Evolutionary conservation across 2,888 invertebrate genomes (phyloP).

Genomic region (Volucella zonaria): DNA sequence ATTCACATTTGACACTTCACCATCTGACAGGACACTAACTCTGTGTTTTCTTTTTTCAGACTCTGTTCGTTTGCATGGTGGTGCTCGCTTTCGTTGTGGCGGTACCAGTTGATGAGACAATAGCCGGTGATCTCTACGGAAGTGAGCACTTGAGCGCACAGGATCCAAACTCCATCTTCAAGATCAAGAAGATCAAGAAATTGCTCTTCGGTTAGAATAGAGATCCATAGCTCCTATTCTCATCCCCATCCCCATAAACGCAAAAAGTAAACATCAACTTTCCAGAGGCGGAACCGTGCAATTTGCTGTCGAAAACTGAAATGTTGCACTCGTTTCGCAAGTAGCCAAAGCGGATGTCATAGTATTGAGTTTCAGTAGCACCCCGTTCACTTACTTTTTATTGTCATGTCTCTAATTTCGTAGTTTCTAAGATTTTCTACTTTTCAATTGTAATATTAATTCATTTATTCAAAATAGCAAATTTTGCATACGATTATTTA

Average conservation of each 20-base stretch:
- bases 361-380: constrained; percentile 25
- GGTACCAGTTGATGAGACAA: constrained; percentile 52
- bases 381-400: neutral
- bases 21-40: neutral
- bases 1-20: neutral
- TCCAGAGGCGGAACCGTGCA: constrained; percentile 1
- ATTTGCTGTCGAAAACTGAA: neutral
- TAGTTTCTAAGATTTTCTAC: constrained; percentile 7
- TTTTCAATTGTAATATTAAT: constrained; percentile 39
- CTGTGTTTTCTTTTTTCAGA: constrained; percentile 30
- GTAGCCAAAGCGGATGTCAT: constrained; percentile 9
- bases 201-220: constrained; percentile 59
- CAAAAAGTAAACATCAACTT: constrained; percentile 15
- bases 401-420: constrained; percentile 23
- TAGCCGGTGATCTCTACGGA: constrained; percentile 60
- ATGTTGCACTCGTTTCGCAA: neutral
- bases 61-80: constrained; percentile 47
- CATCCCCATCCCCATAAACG: neutral
- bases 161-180: constrained; percentile 62
- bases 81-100: constrained; percentile 57
- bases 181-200: constrained; percentile 68
- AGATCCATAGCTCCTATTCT: neutral
- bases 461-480: neutral
- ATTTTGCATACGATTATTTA: too few species aligned
- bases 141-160: constrained; percentile 52